Percentiles rank a stretch among this genome's conserved stretches.
Conservation (phyloP, 2,113 vertebrate genomes). For the Notarius quadriscutis region DNA sequence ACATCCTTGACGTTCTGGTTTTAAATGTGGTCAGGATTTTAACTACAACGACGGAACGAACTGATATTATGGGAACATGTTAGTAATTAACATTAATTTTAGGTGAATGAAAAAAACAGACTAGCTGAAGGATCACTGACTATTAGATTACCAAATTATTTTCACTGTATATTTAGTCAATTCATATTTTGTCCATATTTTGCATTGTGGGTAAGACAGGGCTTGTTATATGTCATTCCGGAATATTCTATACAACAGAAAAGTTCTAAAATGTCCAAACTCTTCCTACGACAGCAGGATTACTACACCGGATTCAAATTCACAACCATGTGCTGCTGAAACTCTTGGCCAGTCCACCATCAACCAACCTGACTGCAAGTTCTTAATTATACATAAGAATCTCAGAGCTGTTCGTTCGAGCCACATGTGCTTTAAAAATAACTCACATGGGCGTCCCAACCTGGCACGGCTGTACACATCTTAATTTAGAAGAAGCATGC, state of each 20-base stretch:
- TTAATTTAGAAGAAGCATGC: background rate
- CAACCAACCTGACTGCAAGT: background rate
- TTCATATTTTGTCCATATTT: background rate
- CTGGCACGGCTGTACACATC: background rate
- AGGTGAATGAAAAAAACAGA: background rate
- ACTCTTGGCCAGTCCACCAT: background rate
- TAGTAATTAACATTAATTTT: background rate
- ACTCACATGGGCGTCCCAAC: constrained; percentile 7
- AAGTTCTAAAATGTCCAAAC: background rate
- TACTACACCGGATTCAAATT: background rate
- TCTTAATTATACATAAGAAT: background rate
- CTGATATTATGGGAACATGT: too few relatives aligned
- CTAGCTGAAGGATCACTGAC: background rate
- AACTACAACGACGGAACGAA: too few relatives aligned
- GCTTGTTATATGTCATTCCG: background rate
- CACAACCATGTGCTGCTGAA: background rate
- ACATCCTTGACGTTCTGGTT: too few relatives aligned
- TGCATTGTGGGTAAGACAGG: background rate
- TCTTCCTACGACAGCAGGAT: background rate
- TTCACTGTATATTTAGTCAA: background rate
- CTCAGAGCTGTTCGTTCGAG: background rate
- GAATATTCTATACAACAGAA: background rate
- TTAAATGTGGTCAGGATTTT: too few relatives aligned
- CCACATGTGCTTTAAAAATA: background rate
- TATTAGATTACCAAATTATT: background rate